Base-by-base conservation (phyloP, 2,797 vertebrate genomes). In the Eidolon dupreanum region DNA sequence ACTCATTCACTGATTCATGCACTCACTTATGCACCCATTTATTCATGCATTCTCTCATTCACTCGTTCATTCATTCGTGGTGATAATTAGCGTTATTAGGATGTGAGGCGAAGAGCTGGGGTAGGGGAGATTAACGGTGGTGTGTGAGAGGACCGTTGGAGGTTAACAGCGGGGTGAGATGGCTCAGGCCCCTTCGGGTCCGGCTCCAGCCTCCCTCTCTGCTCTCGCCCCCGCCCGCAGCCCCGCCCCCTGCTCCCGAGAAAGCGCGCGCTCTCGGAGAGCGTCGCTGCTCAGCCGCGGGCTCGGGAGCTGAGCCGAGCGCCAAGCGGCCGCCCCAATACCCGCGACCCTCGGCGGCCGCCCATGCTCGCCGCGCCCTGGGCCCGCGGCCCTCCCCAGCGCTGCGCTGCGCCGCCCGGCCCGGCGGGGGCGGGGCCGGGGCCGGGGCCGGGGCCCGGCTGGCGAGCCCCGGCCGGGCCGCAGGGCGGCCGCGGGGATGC, bases 381-480 rank as follows among this genome's bases (percentile, higher is more conserved):
- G 93, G 85, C 90, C 92, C 78, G 88, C 90, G 65, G 90, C 84
- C 89, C 59, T 93, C 93, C 97, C 66, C 97, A 73, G 94, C 95
- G 70, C 97, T 95, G 91, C 93, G 78, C 95, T n/a, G 95, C 93
- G 57, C 95, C 70, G 86, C 75, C 75, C 15, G 84, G 93, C 77
- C 85, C 78, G 43, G 94, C 70, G 95, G 88, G 78, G 95, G 88
- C 96, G 97, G 95, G 96, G 93, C 5, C 77, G 68, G 90, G 93
- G 61, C 59, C 57, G 75, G 79, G 92, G 81, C 59, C 63, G 61
- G 84, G 70, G 81, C 81, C 78, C 31, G 55, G 74, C 89, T 3
- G 96, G 96, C 97, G 95, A 94, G 93, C 99, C 99, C 99, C 71
- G 99, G 99, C 91, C 99, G 99, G 99, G 94, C 96, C 94, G 90